Conservation (phyloP, 2,113 vertebrate species). For the Trogon melanurus region DNA sequence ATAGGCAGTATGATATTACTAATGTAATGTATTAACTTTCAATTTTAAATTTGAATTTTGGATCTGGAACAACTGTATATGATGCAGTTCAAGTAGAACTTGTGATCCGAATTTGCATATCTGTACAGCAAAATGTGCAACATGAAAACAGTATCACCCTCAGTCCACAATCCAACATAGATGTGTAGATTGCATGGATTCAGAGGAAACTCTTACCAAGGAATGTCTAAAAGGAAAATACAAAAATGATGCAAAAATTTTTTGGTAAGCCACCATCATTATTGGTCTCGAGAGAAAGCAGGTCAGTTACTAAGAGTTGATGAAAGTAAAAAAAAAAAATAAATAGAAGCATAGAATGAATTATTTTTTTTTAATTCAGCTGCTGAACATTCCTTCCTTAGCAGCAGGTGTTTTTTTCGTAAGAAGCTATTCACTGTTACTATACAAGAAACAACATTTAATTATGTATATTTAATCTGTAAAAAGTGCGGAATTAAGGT, state of each 20-base stretch:
- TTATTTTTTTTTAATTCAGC: background rate
- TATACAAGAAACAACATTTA: constrained; percentile 6
- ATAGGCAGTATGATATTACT: constrained; percentile 55
- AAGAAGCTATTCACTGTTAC: background rate
- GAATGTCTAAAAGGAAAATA: background rate
- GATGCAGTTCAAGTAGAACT: background rate
- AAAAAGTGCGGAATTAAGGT: background rate
- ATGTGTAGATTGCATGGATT: background rate
- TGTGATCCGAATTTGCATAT: constrained; percentile 1
- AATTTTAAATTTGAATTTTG: constrained; percentile 63
- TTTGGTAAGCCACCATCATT: background rate
- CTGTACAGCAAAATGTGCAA: background rate
- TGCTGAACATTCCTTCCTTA: background rate
- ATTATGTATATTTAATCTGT: constrained; percentile 20
- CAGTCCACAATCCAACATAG: background rate
- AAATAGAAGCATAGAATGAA: background rate
- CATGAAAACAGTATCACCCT: background rate
- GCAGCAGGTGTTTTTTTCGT: background rate
- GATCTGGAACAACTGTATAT: constrained; percentile 51
- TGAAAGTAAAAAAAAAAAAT: background rate
- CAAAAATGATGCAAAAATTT: background rate
- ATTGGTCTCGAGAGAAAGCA: background rate
- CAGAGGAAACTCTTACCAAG: background rate
- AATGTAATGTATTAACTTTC: constrained; percentile 74
- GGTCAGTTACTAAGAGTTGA: background rate